Base-by-base conservation (phyloP, 1,140 invertebrate species). In the Eueides isabella region DNA sequence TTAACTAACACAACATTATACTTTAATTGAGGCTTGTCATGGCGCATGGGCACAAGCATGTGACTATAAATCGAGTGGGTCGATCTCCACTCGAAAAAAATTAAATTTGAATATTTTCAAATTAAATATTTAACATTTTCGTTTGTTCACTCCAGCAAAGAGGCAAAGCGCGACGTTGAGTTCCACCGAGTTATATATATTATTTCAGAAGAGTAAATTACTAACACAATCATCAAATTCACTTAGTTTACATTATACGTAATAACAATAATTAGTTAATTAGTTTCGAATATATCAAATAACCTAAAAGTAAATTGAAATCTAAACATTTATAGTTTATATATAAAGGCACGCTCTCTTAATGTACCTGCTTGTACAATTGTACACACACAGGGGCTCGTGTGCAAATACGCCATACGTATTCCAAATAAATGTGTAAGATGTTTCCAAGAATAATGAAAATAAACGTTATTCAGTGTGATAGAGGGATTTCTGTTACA, bases 401-500 rank as follows among this genome's bases (percentile, higher is more conserved):
- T 55, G 48, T 55, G 48, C 48, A 55, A 55, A 55, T 2, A 55
- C 0, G 2, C 11, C 26, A 9, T 1, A 26, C 48, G 48, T 55
- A 55, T 55, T 23, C 23, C 48, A 55, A 55, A 55, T 55, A 55
- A 55, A 23, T 55, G 48, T 55, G 48, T 26, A 55, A 55, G 48
- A 55, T 55, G 48, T 55, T 55, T 55, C 48, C 48, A 26, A 26
- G 48, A 55, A 31, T 41, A n/a, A 67, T 61, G 41, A 33, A 73
- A 77, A 75, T 75, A 80, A 73, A 78, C 64, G 55, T 48, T 69
- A 73, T 74, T 78, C 69, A 71, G 41, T 19, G 66, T 74, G 74
- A 77, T 77, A 77, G 77, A 80, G 67, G 78, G 78, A 75, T 77
- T 72, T 74, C 74, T 70, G 74, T 75, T 78, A 76, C 79, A 80